Evolutionary conservation across 2,888 invertebrate genomes (phyloP), one percentile per base, ranked within the genome.

Genomic region (Cerceris rybyensis): DNA sequence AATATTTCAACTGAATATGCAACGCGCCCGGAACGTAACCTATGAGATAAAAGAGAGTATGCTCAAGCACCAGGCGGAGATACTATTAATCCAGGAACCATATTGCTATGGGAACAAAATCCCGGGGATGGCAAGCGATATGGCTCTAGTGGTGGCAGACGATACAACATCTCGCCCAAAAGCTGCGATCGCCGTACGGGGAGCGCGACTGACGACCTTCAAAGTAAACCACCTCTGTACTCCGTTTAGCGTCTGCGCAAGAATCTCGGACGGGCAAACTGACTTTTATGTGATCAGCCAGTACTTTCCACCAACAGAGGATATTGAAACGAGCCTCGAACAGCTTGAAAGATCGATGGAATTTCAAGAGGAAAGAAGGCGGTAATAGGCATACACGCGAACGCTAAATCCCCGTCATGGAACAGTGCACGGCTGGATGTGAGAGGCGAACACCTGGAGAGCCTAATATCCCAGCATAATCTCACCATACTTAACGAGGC

Each of bases 331-430:
- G 0, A 41, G 58, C 11, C 14, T 67, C 0, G 0, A 5, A 4
- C 67, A 58, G 0, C 11, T 67, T 0, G 5, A 11, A 11, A 39
- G 14, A n/a, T 14, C 58, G 0, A 1, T 6, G 7, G 1, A 2
- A 1, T 0, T 5, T 0, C 58, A 6, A 8, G n/a, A 0, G 0
- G 5, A 17, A 8, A 39, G 7, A 58, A 14, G 13, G 9, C 58
- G 0, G n/a, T 67, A 2, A 49, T 67, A 0, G 49, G 7, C 0
- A 41, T 43, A 0, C 58, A 67, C 5, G 67, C 7, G 0, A 67
- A 67, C 7, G 58, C 58, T 1, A 57, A 49, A 41, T 67, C 67
- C 2, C 14, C 67, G 0, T 4, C 58, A 1, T 67, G 58, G 67
- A 16, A 42, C 14, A 11, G 49, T 6, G 11, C 4, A 1, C 0